phyloP scores from a whole-genome alignment of 1,140 invertebrate species.

The Aculops lycopersici region DNA sequence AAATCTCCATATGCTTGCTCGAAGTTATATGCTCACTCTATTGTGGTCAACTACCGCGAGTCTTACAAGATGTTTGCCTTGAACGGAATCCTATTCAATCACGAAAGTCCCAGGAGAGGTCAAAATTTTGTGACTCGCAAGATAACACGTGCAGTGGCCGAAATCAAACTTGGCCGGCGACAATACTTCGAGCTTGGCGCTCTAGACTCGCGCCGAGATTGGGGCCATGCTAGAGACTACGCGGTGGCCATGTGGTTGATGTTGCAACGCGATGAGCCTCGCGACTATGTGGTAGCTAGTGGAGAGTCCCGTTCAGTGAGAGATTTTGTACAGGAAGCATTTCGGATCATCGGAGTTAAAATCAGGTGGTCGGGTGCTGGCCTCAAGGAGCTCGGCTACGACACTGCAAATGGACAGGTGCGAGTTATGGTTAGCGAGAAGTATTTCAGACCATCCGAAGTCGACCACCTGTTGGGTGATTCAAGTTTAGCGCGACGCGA shows the following conservation, averaged over 20 bases:
- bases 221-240: constrained; percentile 97
- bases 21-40: constrained; percentile 96
- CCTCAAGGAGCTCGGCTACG: constrained; percentile 49
- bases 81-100: constrained; percentile 96
- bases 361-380: constrained; percentile 53
- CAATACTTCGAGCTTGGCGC: constrained; percentile 71
- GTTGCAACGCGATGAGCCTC: constrained; percentile 65
- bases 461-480: constrained; percentile 64
- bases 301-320: constrained; percentile 73
- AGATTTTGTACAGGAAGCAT: constrained; percentile 78
- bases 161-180: constrained; percentile 59
- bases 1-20: constrained; percentile 96
- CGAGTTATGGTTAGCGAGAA: constrained; percentile 67
- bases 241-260: constrained; percentile 99
- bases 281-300: constrained; percentile 91
- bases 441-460: constrained; percentile 89
- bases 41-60: constrained; percentile 86
- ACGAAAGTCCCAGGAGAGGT: constrained; percentile 78
- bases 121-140: constrained; percentile 98
- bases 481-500: constrained; percentile 50
- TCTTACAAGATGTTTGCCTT: constrained; percentile 91
- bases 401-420: constrained; percentile 40
- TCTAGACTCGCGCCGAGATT: constrained; percentile 77
- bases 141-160: constrained; percentile 83
- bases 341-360: constrained; percentile 16